phyloP scores from a whole-genome alignment of 2,888 invertebrate genomes.

The Electrophaes corylata region DNA sequence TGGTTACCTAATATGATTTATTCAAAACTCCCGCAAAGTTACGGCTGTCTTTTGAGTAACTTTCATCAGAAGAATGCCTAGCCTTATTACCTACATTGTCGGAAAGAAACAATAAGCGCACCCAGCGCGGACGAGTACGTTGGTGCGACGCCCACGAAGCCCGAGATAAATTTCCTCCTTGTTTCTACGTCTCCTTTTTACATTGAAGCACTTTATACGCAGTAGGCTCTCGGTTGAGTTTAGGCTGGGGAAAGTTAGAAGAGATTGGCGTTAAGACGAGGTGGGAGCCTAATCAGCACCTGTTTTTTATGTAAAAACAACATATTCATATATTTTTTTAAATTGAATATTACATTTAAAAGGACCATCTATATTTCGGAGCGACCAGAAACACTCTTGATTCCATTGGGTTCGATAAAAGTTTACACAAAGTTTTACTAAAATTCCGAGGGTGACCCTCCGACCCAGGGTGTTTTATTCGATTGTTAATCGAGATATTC shows the following conservation, averaged over 20 bases:
- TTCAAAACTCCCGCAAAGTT: not conserved
- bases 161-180: conserved; percentile 75
- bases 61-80: conserved; percentile 21
- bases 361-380: too few species aligned
- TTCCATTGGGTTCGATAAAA: too few species aligned
- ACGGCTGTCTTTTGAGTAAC: not conserved
- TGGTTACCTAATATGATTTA: too few species aligned
- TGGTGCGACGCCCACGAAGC: conserved; percentile 66
- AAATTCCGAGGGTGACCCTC: too few species aligned
- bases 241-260: conserved; percentile 46
- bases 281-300: too few species aligned
- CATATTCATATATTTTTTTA: too few species aligned
- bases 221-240: conserved; percentile 70
- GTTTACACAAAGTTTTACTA: too few species aligned
- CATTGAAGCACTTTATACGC: conserved; percentile 77
- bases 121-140: conserved; percentile 43
- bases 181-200: conserved; percentile 78
- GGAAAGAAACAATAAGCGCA: conserved; percentile 46
- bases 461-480: too few species aligned
- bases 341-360: too few species aligned
- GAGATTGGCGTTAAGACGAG: conserved; percentile 21
- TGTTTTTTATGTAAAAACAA: too few species aligned
- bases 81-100: conserved; percentile 36
- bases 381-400: too few species aligned
- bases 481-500: too few species aligned